Evolutionary conservation across 2,888 invertebrate genomes (phyloP), one percentile per base, ranked within the genome.

Genomic region (Callosobruchus maculatus): DNA sequence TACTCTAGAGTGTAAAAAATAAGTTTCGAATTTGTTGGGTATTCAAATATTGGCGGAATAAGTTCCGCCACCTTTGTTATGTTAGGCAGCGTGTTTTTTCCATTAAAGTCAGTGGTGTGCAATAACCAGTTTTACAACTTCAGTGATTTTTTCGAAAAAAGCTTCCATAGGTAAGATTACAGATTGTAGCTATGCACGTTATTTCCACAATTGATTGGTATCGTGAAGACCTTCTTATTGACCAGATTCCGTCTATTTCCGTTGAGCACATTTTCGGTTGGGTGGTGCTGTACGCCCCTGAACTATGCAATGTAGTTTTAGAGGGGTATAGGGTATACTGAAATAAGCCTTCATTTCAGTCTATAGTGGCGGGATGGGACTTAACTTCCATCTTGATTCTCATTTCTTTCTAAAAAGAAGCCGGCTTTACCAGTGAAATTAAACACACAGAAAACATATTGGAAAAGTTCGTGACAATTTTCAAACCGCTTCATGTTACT

Each of bases 351-450:
- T 84, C 85, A 86, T 86, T 85, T 85, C 86, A 87, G 88, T 88
- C 87, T 87, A 86, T 87, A 88, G 88, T 89, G 90, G 89, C 89
- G 89, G 91, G 90, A 91, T 90, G 91, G 91, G 91, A 92, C 77
- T 83, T 84, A 49, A 82, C 92, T 91, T 93, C 93, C 93, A 93
- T 93, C 92, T 93, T 93, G 93, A 90, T 92, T 91, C 91, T 90
- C 90, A 89, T 89, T 91, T 90, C 90, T 84, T 83, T 82, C 89
- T 90, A 88, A 49, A 49, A 49, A 90, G 91, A 92, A 92, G 92
- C 93, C 93, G 93, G 93, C 76, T 79, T 76, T 77, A 91, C 89
- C 88, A 88, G 89, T 87, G 89, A 89, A 88, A 74, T 88, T 89
- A 88, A 88, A 80, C 83, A 83, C 78, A 78, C 72, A 72, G 74